Percentiles rank a stretch among this genome's conserved stretches.
Evolutionary conservation across 2,797 vertebrate genomes (phyloP).

Genomic region (Centropyge bicolor): DNA sequence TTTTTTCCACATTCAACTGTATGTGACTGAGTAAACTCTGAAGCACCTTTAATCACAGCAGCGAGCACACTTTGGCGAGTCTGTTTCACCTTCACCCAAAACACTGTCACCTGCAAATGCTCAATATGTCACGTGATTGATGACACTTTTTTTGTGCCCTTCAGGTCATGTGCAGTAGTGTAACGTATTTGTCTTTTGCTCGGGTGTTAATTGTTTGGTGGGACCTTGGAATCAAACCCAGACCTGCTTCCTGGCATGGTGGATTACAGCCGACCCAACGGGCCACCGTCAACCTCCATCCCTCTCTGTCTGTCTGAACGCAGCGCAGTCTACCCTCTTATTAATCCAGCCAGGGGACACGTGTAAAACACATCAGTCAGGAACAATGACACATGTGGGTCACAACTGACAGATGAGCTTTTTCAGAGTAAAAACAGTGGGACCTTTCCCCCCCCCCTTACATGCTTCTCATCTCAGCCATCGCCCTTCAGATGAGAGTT

Average conservation of each 20-base stretch:
- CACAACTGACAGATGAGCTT: constrained; percentile 2
- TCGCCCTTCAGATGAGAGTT: background rate
- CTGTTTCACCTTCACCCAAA: background rate
- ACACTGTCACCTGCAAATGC: constrained; percentile 7
- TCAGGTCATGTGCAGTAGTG: background rate
- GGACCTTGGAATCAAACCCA: constrained; percentile 21
- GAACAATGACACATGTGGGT: constrained; percentile 17
- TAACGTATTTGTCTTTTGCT: constrained; percentile 29
- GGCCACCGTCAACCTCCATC: constrained; percentile 9
- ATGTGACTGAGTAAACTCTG: background rate
- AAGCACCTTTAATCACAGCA: constrained; percentile 5
- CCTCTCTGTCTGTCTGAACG: constrained; percentile 7
- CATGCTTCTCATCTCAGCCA: constrained; percentile 11
- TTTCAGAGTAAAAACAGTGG: constrained; percentile 12
- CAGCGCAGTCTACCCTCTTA: background rate
- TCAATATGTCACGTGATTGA: constrained; percentile 13
- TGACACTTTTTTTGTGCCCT: constrained; percentile 12
- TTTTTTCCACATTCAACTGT: background rate
- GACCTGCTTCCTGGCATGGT: constrained; percentile 2
- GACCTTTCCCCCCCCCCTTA: background rate
- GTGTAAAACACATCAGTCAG: constrained; percentile 23
- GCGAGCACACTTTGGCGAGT: background rate
- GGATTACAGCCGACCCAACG: constrained; percentile 26
- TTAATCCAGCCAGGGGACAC: constrained; percentile 21
- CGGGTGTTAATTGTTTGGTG: constrained; percentile 28